phyloP scores from a whole-genome alignment of 2,797 vertebrate species.

The Hemitrygon akajei region DNA sequence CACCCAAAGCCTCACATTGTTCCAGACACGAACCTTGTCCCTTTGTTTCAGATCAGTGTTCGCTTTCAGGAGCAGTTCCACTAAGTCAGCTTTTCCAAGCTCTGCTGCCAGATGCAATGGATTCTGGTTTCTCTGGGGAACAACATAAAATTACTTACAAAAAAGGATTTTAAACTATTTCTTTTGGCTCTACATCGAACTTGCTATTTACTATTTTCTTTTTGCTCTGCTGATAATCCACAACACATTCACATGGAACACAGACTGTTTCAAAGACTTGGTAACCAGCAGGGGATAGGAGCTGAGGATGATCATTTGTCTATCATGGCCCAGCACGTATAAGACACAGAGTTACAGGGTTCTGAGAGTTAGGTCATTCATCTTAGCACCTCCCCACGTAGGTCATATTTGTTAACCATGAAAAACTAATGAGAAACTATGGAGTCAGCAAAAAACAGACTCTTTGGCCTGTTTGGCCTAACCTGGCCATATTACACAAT shows the following conservation, averaged over 20 bases:
- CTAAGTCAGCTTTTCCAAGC: conserved; percentile 70
- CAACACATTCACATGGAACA: not conserved
- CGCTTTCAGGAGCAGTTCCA: conserved; percentile 74
- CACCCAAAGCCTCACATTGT: not conserved
- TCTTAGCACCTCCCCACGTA: not conserved
- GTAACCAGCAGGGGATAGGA: not conserved
- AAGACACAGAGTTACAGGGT: not conserved
- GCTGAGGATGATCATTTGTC: not conserved
- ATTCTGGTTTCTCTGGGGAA: conserved; percentile 71
- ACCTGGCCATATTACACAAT: no score
- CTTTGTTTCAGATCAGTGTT: conserved; percentile 60
- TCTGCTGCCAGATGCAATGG: conserved; percentile 77
- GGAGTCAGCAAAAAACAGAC: no score
- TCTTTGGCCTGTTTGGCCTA: no score
- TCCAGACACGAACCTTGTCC: conserved; percentile 64
- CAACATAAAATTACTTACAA: not conserved
- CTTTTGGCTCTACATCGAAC: no score
- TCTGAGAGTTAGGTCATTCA: not conserved
- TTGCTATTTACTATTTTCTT: not conserved
- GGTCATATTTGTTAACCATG: not conserved
- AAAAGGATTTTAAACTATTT: not conserved
- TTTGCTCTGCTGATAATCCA: not conserved
- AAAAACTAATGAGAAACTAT: not conserved
- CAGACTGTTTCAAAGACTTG: not conserved
- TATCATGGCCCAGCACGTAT: not conserved